Evolutionary conservation across 2,113 vertebrate genomes (phyloP), one percentile per base, ranked within the genome.

Genomic region (Hystrix cristata): DNA sequence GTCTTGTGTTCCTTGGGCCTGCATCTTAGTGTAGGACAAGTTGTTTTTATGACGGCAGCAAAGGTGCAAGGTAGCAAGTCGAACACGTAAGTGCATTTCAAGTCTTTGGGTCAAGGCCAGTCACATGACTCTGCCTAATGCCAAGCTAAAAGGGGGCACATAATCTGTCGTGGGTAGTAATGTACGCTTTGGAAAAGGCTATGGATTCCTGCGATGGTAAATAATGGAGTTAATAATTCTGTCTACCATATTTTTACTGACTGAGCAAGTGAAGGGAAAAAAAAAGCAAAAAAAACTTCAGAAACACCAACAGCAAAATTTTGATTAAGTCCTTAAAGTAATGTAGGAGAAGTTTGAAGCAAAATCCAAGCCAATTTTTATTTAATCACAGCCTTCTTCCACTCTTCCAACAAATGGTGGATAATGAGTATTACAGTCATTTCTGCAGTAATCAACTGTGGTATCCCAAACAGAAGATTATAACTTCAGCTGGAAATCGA

Each of bases 401-500:
- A 96, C 92, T 87, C 90, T 92, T 91, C n/a, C 88, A 95, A 97
- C 97, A 98, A 98, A 97, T 98, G 96, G 98, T 91, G 94, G 82
- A 95, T 97, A 97, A 97, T 97, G 97, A 97, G 83, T 97, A 96
- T 97, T 94, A 97, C 92, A 97, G 96, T 97, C 96, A 93, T 98
- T 97, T 98, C 92, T 93, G 91, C 85, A 96, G 96, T 89, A 98
- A 98, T 98, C 98, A 98, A 72, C 97, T 96, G 64, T 96, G 91
- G 82, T 93, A 80, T 98, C 95, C 96, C 96, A 97, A 98, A 98
- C 97, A 98, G 95, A 97, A 98, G 96, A 98, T 98, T 98, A 97
- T 96, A 97, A 97, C 96, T 95, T 98, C 97, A 97, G 97, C 96
- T 98, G 97, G 95, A 97, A 97, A 97, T 91, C 95, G 93, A 97